Evolutionary conservation across 2,113 vertebrate species (phyloP).

Genomic region (Camelus dromedarius): DNA sequence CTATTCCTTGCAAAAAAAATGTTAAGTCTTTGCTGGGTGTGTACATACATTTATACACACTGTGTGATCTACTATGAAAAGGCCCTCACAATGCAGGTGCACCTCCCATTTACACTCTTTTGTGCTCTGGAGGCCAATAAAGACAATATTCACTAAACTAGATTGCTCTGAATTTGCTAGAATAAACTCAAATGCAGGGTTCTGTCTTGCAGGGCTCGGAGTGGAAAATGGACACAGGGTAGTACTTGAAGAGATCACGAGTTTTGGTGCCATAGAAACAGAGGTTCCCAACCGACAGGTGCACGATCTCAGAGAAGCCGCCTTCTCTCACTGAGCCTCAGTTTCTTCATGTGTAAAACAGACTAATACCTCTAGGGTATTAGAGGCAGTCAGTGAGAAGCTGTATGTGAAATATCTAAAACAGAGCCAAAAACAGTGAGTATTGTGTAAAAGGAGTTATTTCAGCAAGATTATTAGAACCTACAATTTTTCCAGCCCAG

Average conservation of each 20-base stretch:
- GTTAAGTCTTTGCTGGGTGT: not conserved
- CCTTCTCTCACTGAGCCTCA: too few species aligned
- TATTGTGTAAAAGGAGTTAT: not conserved
- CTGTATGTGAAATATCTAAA: not conserved
- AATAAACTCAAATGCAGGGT: not conserved
- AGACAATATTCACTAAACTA: not conserved
- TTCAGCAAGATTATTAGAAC: not conserved
- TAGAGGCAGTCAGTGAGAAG: not conserved
- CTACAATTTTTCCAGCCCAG: not conserved
- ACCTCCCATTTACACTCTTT: not conserved
- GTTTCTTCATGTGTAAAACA: not conserved
- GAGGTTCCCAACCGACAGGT: accelerated
- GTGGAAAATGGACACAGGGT: not conserved
- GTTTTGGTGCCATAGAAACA: not conserved
- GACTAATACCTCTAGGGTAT: not conserved
- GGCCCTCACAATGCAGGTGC: not conserved
- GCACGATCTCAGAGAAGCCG: not conserved
- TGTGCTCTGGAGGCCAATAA: not conserved
- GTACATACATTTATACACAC: not conserved
- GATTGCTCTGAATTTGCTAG: not conserved
- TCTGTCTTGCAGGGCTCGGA: not conserved
- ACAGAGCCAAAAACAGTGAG: not conserved
- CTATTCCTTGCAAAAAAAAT: not conserved
- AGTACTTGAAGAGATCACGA: not conserved
- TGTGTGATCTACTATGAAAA: not conserved